Percentiles rank a stretch among this genome's conserved stretches.
Conservation (phyloP, 1,140 invertebrate genomes). For the Bombus difficillimus region DNA sequence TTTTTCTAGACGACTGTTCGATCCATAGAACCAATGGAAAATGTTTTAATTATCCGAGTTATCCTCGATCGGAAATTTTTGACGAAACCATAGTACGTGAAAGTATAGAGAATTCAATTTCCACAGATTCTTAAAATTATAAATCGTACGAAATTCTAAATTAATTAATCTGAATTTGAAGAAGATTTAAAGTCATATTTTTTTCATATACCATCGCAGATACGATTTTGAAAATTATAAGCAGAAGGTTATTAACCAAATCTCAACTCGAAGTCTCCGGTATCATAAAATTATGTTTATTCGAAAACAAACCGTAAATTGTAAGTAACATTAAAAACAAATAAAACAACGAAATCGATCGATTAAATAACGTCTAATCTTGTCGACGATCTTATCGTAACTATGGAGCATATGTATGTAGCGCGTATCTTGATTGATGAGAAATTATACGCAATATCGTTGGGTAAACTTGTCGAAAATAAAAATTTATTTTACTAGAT, state of each 20-base stretch:
- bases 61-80: neutral
- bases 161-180: too few species aligned
- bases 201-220: too few species aligned
- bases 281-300: neutral
- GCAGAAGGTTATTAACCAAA: neutral
- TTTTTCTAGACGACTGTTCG: neutral
- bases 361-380: neutral
- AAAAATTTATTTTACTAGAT: neutral
- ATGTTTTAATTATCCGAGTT: neutral
- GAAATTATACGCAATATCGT: neutral
- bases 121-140: too few species aligned
- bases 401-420: neutral
- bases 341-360: neutral
- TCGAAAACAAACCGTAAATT: neutral
- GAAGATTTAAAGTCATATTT: neutral
- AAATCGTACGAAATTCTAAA: too few species aligned
- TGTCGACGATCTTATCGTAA: neutral
- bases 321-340: neutral
- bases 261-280: neutral
- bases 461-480: neutral
- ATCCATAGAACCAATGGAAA: neutral
- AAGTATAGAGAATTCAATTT: too few species aligned
- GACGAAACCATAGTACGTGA: neutral
- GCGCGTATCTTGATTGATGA: neutral
- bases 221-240: neutral